Evolutionary conservation across 1,140 invertebrate genomes (phyloP), one percentile per base, ranked within the genome.

Genomic region (Dicyema japonicum): DNA sequence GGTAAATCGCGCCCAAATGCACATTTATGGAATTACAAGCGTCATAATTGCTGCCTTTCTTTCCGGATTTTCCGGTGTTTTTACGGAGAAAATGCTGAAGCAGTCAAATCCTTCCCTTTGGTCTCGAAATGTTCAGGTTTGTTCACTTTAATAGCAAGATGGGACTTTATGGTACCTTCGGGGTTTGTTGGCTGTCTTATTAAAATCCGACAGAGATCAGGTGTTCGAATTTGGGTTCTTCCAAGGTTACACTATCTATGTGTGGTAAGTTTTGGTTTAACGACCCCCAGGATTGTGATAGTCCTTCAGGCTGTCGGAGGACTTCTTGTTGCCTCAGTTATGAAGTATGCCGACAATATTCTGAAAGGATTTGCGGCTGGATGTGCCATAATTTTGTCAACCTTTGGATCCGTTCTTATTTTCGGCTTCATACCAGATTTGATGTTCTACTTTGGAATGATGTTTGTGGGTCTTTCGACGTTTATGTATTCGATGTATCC

Each of bases 11-110:
- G n/a, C 37, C 27, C 39, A 43, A 29, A 37, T 67, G 33, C 63
- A 61, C 12, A 39, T 76, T 15, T 36, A 85, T 15, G 88, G 88
- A 3, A 67, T 94, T 39, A 42, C 63, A 25, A 67, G 78, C 5
- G 80, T 82, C 3, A 42, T 94, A 3, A 58, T 63, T 11, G 78
- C 85, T 4, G 88, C 78, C 47, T 64, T 76, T 33, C 59, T 90
- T 21, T 90, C 78, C 17, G 88, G 88, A 4, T 92, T 92, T 56
- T 80, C 82, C n/a, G 88, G 88, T 14, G 78, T 94, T 35, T 97
- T 88, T 47, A 92, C 94, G 54, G 88, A 97, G 48, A 94, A 94
- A 59, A 85, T 97, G 37, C 54, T 97, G 0, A 97, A 51, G 47
- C 54, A 45, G n/a, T 74, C 75, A 1, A 66, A 78, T 35, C 65